Evolutionary conservation across 2,797 vertebrate genomes (phyloP).

Genomic region (Gambelia wislizenii): DNA sequence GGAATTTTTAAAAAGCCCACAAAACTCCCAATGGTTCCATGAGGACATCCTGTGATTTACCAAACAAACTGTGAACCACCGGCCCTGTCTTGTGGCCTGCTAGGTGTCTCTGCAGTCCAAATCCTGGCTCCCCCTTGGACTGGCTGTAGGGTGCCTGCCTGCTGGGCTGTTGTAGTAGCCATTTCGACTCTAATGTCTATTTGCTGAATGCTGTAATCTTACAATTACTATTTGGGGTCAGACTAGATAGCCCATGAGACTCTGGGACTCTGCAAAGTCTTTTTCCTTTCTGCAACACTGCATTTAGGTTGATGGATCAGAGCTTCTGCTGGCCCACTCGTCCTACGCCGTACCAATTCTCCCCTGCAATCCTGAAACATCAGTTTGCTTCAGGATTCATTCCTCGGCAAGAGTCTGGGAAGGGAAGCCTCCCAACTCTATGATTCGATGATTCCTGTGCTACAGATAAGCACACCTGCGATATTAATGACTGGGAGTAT

Average conservation of each 20-base stretch:
- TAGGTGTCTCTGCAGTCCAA: neutral
- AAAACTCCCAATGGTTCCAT: neutral
- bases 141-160: no score
- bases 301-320: neutral
- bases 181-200: no score
- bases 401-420: neutral
- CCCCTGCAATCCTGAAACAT: neutral
- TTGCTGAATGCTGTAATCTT: no score
- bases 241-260: no score
- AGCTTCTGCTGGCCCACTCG: neutral
- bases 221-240: no score
- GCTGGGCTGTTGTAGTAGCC: no score
- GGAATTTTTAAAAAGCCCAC: neutral
- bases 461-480: neutral
- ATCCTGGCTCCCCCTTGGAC: neutral
- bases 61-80: neutral
- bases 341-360: no score
- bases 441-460: no score
- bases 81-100: neutral
- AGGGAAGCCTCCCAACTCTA: neutral
- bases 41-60: neutral
- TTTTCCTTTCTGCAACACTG: no score
- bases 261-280: no score
- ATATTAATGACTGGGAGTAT: neutral
- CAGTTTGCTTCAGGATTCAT: neutral